phyloP scores from a whole-genome alignment of 2,797 vertebrate genomes.

The Holocentrus rufus region DNA sequence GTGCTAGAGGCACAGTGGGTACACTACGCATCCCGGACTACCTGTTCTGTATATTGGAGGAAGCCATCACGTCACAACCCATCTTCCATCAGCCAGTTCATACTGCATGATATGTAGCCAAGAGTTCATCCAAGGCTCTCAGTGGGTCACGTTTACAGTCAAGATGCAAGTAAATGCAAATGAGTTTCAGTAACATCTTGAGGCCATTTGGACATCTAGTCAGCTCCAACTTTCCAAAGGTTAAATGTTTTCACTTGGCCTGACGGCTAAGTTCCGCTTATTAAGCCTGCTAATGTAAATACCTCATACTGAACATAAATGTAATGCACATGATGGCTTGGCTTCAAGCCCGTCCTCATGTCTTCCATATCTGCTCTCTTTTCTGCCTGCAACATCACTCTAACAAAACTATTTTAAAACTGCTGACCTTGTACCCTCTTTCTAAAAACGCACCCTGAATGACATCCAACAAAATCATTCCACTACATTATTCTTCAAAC shows the following conservation, averaged over 20 bases:
- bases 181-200: too few relatives aligned
- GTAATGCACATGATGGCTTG: slow-evolving; percentile 3
- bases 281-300: neutral
- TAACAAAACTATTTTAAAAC: slow-evolving; percentile 23
- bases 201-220: neutral
- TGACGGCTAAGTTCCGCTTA: neutral
- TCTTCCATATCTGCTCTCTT: slow-evolving; percentile 1
- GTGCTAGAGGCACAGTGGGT: too few relatives aligned
- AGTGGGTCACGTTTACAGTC: too few relatives aligned
- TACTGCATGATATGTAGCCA: too few relatives aligned
- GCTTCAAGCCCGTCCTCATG: slow-evolving; percentile 1
- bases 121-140: too few relatives aligned
- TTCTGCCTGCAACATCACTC: slow-evolving; percentile 30
- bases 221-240: neutral
- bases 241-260: neutral
- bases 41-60: too few relatives aligned
- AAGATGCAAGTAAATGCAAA: too few relatives aligned
- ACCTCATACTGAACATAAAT: neutral
- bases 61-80: too few relatives aligned
- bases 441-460: slow-evolving; percentile 28
- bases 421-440: slow-evolving; percentile 17
- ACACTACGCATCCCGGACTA: too few relatives aligned
- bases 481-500: slow-evolving; percentile 49
- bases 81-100: too few relatives aligned
- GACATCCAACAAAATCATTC: slow-evolving; percentile 53